phyloP scores from a whole-genome alignment of 1,140 invertebrate genomes.

The Calycopis cecrops region DNA sequence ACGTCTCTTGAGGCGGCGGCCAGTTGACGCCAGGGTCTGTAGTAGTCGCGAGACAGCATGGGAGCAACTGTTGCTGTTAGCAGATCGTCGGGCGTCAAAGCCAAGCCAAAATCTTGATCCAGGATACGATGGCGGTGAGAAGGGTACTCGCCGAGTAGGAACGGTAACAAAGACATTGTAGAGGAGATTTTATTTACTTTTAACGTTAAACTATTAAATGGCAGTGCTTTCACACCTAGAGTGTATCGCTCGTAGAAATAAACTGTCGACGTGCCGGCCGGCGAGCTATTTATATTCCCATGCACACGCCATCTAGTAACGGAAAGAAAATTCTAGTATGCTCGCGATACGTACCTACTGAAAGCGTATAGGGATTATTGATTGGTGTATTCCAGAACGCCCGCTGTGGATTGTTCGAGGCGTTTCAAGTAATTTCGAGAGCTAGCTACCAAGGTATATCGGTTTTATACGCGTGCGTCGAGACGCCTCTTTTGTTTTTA shows the following conservation, averaged over 20 bases:
- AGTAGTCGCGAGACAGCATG: slow-evolving; percentile 73
- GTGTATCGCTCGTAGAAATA: slow-evolving; percentile 17
- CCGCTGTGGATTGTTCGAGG: too few relatives aligned
- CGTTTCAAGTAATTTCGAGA: neutral
- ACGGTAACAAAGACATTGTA: slow-evolving; percentile 52
- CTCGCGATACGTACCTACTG: neutral
- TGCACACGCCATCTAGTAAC: slow-evolving; percentile 27
- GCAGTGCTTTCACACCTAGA: slow-evolving; percentile 12
- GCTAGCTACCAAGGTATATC: neutral
- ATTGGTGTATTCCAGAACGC: neutral
- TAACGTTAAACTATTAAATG: neutral
- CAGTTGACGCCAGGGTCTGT: slow-evolving; percentile 80
- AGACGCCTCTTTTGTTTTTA: too few relatives aligned
- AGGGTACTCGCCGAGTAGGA: slow-evolving; percentile 70
- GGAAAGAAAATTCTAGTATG: slow-evolving; percentile 25
- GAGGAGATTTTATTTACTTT: neutral
- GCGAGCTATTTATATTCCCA: slow-evolving; percentile 25
- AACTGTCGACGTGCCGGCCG: slow-evolving; percentile 23
- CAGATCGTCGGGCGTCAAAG: slow-evolving; percentile 82
- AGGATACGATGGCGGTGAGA: slow-evolving; percentile 79
- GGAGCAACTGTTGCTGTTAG: slow-evolving; percentile 75
- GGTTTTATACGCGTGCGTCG: too few relatives aligned
- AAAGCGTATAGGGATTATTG: neutral
- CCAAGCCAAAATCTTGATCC: slow-evolving; percentile 85
- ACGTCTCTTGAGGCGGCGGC: slow-evolving; percentile 78